These are phyloP conservation scores for Minunthozetes semirufus DNA, from an alignment of 2,888 invertebrate genomes.

Conservation along the genomic window DNA sequence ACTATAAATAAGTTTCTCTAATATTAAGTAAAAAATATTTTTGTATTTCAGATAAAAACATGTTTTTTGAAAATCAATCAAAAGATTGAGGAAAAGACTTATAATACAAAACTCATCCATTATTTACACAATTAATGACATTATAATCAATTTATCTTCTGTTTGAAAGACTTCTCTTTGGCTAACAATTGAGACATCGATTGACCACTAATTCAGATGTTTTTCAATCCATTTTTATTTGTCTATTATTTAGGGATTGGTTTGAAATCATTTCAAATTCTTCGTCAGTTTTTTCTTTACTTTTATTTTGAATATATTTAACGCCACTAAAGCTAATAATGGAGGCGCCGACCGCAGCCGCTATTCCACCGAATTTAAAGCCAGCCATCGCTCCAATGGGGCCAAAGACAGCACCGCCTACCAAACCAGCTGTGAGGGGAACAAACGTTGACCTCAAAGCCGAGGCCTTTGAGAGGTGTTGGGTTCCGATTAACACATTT, in stretches of 20 bases:
- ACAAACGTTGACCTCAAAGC: not conserved
- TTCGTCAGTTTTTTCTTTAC: not conserved
- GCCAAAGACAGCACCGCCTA: slow-evolving; percentile 5
- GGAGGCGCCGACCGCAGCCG: not conserved
- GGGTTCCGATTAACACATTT: not conserved
- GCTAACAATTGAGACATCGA: not conserved
- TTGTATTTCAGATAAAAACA: no score
- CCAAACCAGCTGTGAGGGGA: not conserved
- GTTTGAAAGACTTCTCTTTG: not conserved
- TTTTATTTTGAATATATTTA: slow-evolving; percentile 27
- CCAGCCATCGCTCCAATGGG: slow-evolving; percentile 16
- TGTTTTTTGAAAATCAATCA: no score
- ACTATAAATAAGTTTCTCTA: no score
- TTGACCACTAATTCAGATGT: not conserved
- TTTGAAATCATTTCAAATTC: not conserved
- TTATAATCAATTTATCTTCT: no score
- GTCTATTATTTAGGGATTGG: not conserved
- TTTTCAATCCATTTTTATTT: not conserved
- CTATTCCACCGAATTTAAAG: not conserved
- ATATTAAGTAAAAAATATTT: no score
- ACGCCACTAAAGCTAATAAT: slow-evolving; percentile 4
- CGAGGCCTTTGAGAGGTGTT: slow-evolving; percentile 26
- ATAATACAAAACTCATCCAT: no score
- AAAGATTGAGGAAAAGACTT: no score
- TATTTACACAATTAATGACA: no score